These are phyloP conservation scores for Eretmocerus hayati DNA, from an alignment of 2,888 invertebrate species.

Conservation along the genomic window DNA sequence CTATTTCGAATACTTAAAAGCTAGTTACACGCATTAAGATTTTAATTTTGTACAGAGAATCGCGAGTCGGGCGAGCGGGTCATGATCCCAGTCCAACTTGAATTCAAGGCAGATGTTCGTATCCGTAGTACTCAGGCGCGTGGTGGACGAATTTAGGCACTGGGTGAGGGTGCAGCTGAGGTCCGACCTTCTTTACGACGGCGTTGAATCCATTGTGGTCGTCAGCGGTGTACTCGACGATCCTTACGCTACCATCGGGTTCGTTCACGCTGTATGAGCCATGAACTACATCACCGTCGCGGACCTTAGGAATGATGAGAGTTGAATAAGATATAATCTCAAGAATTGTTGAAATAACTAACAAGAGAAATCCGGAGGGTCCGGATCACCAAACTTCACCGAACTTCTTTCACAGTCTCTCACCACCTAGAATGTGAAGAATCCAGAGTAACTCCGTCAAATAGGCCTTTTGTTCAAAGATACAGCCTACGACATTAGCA, in stretches of 20 bases:
- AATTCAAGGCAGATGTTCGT: constrained; percentile 27
- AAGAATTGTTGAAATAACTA: too few species aligned
- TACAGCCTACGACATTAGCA: too few species aligned
- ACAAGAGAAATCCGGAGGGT: too few species aligned
- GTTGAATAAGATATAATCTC: too few species aligned
- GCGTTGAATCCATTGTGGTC: constrained; percentile 40
- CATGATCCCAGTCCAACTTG: too few species aligned
- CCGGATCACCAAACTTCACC: too few species aligned
- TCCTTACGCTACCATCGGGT: constrained; percentile 37
- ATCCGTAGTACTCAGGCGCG: constrained; percentile 30
- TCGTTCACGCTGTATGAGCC: constrained; percentile 38
- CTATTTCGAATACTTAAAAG: too few species aligned
- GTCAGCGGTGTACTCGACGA: constrained; percentile 39
- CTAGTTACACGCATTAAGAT: not conserved
- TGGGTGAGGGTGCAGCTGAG: constrained; percentile 29
- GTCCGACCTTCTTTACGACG: constrained; percentile 38
- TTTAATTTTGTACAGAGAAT: not conserved
- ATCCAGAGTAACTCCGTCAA: too few species aligned
- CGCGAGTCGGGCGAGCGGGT: not conserved
- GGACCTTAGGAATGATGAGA: too few species aligned
- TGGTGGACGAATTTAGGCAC: constrained; percentile 27
- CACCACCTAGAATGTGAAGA: too few species aligned
- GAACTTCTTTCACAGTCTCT: too few species aligned
- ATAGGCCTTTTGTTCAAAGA: too few species aligned
- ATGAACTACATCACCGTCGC: constrained; percentile 37